These are phyloP conservation scores for Turritopsis dohrnii DNA, from an alignment of 30 jellyfish, hydroid and myxozoan species.

Conservation along the genomic window DNA sequence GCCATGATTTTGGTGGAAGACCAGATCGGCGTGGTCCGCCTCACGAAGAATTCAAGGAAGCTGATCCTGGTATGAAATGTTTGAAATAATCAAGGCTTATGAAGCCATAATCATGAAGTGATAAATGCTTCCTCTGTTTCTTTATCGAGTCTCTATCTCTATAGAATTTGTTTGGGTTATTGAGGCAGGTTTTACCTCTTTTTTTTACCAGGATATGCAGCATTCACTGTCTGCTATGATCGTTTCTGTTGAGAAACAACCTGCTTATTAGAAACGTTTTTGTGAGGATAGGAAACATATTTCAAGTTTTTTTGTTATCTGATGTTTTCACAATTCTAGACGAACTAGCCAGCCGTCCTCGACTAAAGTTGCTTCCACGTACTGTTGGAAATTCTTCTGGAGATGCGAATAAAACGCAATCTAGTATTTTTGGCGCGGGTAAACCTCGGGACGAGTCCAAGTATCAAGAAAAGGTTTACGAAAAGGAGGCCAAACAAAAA, in stretches of 20 bases:
- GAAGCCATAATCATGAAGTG: no score
- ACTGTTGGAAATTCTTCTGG: slow-evolving; percentile 76
- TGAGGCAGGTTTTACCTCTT: no score
- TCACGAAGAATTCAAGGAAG: slow-evolving; percentile 74
- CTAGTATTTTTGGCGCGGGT: slow-evolving; percentile 94
- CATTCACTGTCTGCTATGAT: no score
- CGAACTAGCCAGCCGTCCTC: slow-evolving; percentile 78
- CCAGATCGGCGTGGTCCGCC: slow-evolving; percentile 54
- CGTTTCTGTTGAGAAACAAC: no score
- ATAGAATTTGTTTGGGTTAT: no score
- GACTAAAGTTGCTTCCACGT: slow-evolving; percentile 78
- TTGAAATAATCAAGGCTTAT: not conserved
- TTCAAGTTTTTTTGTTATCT: not conserved
- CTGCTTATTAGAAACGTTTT: no score
- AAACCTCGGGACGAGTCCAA: slow-evolving; percentile 91
- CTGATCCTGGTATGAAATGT: slow-evolving; percentile 80
- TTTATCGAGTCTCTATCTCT: no score
- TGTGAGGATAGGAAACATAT: no score
- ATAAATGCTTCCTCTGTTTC: no score
- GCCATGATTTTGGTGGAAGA: slow-evolving; percentile 43
- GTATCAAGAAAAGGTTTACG: slow-evolving; percentile 4
- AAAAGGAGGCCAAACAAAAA: slow-evolving; percentile 2
- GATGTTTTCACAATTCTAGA: slow-evolving; percentile 22
- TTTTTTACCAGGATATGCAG: no score
- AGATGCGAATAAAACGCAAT: slow-evolving; percentile 70